Evolutionary conservation across 2,113 vertebrate species (phyloP).

Genomic region (Gallinago jamesoni): DNA sequence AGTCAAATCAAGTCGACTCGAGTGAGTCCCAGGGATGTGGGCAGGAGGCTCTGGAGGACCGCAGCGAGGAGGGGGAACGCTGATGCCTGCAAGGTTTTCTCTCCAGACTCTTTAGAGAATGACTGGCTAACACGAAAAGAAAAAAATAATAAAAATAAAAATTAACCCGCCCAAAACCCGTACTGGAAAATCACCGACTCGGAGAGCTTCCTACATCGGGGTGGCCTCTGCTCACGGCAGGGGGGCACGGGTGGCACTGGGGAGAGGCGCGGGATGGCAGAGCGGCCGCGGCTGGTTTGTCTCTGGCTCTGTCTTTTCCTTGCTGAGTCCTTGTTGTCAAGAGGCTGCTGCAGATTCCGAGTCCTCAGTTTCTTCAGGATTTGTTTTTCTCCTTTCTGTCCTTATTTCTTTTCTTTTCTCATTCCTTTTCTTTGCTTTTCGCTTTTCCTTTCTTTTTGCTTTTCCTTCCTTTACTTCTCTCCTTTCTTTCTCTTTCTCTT

Average conservation of each 20-base stretch:
- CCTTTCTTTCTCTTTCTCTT: too few species aligned
- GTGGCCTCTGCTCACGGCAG: neutral
- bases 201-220: neutral
- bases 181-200: constrained; percentile 19
- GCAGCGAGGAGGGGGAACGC: neutral
- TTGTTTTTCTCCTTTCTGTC: neutral
- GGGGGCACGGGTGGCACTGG: accelerated
- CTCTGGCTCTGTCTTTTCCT: constrained; percentile 62
- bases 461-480: neutral
- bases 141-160: neutral
- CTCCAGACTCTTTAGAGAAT: constrained; percentile 11
- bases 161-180: neutral
- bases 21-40: neutral
- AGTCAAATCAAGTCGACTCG: neutral
- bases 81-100: neutral
- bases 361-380: constrained; percentile 79
- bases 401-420: too few species aligned
- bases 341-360: constrained; percentile 77
- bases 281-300: neutral
- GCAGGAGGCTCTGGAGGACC: neutral
- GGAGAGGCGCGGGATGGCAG: neutral
- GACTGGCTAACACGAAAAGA: neutral
- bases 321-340: constrained; percentile 59
- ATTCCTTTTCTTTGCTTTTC: neutral
- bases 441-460: too few species aligned